phyloP scores from a whole-genome alignment of 2,113 vertebrate species.

The Haemorhous mexicanus region DNA sequence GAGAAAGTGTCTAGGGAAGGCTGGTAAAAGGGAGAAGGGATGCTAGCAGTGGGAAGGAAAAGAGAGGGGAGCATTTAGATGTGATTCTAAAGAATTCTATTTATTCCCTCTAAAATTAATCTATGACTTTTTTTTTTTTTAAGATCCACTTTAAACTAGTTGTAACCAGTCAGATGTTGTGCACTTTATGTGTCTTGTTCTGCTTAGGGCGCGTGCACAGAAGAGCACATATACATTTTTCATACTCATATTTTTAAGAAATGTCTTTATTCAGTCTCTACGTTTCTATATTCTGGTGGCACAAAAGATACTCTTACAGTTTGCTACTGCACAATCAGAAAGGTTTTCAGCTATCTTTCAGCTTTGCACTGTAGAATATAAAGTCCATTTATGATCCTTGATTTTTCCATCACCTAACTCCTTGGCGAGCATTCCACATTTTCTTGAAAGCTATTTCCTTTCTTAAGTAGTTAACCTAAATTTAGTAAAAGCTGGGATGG shows the following conservation, averaged over 20 bases:
- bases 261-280: constrained; percentile 4
- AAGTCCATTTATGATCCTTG: constrained; percentile 29
- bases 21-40: background rate
- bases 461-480: constrained; percentile 54
- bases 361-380: constrained; percentile 16
- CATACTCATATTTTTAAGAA: background rate
- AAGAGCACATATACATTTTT: background rate
- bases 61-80: background rate
- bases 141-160: background rate
- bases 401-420: constrained; percentile 50
- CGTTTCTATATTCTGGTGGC: background rate
- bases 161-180: background rate
- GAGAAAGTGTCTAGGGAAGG: background rate
- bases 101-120: background rate
- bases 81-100: background rate
- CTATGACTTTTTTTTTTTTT: background rate
- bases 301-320: background rate
- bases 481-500: constrained; percentile 40
- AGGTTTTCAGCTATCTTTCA: background rate
- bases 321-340: constrained; percentile 4
- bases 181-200: background rate
- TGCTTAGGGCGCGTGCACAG: background rate
- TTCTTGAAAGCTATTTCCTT: constrained; percentile 63
- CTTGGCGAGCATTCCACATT: constrained; percentile 40
- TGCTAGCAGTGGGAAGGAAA: background rate